Evolutionary conservation across 2,113 vertebrate genomes (phyloP), one percentile per base, ranked within the genome.

Genomic region (Delphinapterus leucas): DNA sequence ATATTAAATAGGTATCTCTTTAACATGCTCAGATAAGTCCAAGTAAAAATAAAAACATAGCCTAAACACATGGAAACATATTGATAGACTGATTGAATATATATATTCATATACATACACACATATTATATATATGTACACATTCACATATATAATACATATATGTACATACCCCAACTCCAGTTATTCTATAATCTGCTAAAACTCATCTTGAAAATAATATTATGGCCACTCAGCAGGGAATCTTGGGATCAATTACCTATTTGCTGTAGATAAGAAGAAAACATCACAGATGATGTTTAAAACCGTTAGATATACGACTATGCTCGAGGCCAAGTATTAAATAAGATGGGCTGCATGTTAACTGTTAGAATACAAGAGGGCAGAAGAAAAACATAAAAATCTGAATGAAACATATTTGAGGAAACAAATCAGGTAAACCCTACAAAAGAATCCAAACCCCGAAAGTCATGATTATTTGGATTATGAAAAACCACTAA

Each of bases 41-140:
- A 95, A 44, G 9, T 55, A 73, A 98, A 92, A 55, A 87, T 84
- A 93, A 83, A 85, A 98, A 90, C 47, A 87, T 86, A 92, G 79
- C 89, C 97, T 98, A 98, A 98, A 97, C 60, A 38, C 97, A 98
- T 93, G 53, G 79, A 88, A 92, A 83, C 44, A 79, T 68, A 95
- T 33, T 82, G 31, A 85, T 93, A 98, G 98, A 93, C 68, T 92
- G 9, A 86, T n/a, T 86, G 2, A 61, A 36, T 15, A 80, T 58
- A 36, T 25, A 80, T 58, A 79, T 55, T 23, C 20, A 58, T 80
- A 58, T 58, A n/a, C 21, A 36, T 14, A 8, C 33, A 80, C 20
- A 71, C 12, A n/a, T 55, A 79, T 55, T 49, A 14, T 53, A 49
- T 31, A 80, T 25, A 80, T 36, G 13, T 6, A 58, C 21, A 80